A percentile compares a stretch with the other conserved stretches of the same genome.
Conservation (phyloP, 1,140 invertebrate species). For the Nylanderia fulva region DNA sequence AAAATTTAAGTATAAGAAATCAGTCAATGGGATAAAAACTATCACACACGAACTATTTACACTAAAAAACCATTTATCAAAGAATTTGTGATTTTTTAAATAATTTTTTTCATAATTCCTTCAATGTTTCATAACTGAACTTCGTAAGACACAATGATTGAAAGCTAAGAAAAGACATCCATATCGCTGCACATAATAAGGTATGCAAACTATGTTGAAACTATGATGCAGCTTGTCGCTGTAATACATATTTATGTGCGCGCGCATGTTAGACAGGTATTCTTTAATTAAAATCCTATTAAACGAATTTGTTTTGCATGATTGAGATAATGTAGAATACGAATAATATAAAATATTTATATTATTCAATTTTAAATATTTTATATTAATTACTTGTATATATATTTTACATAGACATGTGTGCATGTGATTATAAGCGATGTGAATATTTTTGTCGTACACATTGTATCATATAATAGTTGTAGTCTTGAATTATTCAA, state of each 20-base stretch:
- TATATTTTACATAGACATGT: no score
- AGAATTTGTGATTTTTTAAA: slow-evolving; percentile 13
- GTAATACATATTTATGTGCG: slow-evolving; percentile 15
- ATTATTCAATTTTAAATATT: not conserved
- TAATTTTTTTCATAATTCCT: not conserved
- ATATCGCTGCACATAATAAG: slow-evolving; percentile 12
- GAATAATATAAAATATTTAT: slow-evolving; percentile 11
- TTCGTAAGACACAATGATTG: not conserved
- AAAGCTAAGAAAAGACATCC: slow-evolving; percentile 3
- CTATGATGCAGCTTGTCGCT: slow-evolving; percentile 5
- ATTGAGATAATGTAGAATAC: not conserved
- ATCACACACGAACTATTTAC: not conserved
- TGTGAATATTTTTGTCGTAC: not conserved
- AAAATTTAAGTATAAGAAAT: no score
- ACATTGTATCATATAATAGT: not conserved
- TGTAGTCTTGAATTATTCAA: not conserved
- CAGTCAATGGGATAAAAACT: no score
- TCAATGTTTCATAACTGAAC: not conserved
- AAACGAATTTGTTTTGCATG: not conserved
- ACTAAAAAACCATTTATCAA: slow-evolving; percentile 38
- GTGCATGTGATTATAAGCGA: not conserved
- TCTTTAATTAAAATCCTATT: slow-evolving; percentile 25
- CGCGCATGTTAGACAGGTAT: not conserved
- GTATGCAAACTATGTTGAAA: slow-evolving; percentile 40
- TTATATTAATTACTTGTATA: not conserved